These are phyloP conservation scores for Conopomorpha cramerella DNA, from an alignment of 1,140 invertebrate species.

Conservation along the genomic window DNA sequence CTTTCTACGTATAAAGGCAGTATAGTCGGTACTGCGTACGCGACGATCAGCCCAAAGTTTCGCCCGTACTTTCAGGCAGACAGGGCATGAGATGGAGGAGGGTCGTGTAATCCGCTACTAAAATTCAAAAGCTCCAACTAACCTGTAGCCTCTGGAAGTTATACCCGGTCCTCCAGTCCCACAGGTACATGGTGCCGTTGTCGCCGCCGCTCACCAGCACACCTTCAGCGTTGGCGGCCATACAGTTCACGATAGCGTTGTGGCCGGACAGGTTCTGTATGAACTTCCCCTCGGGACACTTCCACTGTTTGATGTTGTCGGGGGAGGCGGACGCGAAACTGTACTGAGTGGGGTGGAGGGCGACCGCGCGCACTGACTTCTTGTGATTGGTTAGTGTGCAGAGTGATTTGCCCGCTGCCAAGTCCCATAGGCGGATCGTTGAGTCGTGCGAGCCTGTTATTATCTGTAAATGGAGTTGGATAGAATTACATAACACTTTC, in stretches of 20 bases:
- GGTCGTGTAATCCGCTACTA: background rate
- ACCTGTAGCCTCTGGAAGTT: conserved; percentile 92
- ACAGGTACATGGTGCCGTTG: conserved; percentile 97
- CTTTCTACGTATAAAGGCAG: too few relatives aligned
- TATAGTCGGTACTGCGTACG: too few relatives aligned
- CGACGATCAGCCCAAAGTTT: too few relatives aligned
- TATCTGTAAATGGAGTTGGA: too few relatives aligned
- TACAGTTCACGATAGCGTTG: conserved; percentile 96
- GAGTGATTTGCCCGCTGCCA: conserved; percentile 93
- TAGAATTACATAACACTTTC: too few relatives aligned
- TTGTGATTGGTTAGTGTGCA: conserved; percentile 98
- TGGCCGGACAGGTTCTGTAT: conserved; percentile 97
- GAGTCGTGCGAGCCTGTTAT: conserved; percentile 84
- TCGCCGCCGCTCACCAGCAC: conserved; percentile 98
- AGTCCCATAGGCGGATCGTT: conserved; percentile 94
- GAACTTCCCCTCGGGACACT: conserved; percentile 97
- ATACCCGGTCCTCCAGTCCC: conserved; percentile 98
- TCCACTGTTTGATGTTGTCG: conserved; percentile 99
- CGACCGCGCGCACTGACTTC: conserved; percentile 92
- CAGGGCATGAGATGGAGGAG: too few relatives aligned
- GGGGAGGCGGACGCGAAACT: conserved; percentile 98
- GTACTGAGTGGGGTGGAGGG: conserved; percentile 90
- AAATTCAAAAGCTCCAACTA: conserved; percentile 5
- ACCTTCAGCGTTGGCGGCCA: conserved; percentile 92
- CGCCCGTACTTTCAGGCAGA: too few relatives aligned